Conservation (phyloP, 1,140 invertebrate genomes). For the Plodia interpunctella region DNA sequence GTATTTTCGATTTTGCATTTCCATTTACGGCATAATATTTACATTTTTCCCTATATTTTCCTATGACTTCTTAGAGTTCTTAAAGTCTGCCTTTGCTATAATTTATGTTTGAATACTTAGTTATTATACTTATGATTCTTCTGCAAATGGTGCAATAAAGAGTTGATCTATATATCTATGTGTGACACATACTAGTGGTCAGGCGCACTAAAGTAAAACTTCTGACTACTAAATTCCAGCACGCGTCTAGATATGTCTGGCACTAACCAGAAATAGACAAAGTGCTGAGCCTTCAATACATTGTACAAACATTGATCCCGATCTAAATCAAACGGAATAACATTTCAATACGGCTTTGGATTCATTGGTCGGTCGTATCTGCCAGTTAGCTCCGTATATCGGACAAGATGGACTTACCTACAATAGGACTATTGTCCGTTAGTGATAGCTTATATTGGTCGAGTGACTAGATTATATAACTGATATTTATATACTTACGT, state of each 20-base stretch:
- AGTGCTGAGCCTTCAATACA: slow-evolving; percentile 30
- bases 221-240: background rate
- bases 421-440: slow-evolving; percentile 7
- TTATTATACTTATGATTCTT: no score
- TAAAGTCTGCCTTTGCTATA: no score
- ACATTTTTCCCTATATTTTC: no score
- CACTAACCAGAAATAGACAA: slow-evolving; percentile 19
- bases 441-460: background rate
- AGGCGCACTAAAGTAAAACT: no score
- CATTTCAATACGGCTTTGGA: slow-evolving; percentile 43
- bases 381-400: slow-evolving; percentile 9
- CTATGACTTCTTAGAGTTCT: no score
- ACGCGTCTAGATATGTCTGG: background rate
- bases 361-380: slow-evolving; percentile 14
- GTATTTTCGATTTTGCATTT: no score
- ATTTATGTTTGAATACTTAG: no score
- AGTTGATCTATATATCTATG: no score
- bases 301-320: slow-evolving; percentile 30
- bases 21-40: no score
- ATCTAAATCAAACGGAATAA: slow-evolving; percentile 39
- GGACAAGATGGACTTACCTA: slow-evolving; percentile 2
- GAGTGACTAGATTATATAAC: background rate
- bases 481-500: no score
- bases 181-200: no score
- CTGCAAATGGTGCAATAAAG: no score